Conservation (phyloP, 2,113 vertebrate genomes). For the Dascyllus trimaculatus region DNA sequence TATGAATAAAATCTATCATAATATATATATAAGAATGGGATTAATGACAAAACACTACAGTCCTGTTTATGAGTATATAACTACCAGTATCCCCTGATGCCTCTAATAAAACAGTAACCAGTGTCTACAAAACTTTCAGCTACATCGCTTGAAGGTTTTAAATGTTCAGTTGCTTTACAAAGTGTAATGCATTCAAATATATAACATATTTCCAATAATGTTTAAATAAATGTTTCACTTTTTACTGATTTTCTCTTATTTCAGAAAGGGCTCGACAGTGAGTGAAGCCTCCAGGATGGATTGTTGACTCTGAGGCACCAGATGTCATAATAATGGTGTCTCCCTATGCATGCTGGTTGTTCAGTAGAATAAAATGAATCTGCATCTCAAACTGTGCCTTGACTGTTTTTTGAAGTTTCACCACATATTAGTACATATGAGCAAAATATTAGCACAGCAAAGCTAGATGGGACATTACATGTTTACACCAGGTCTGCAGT, state of each 20-base stretch:
- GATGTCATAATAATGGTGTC: constrained; percentile 37
- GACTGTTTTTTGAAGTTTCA: background rate
- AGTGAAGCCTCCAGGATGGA: constrained; percentile 63
- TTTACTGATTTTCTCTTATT: constrained; percentile 26
- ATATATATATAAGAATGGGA: too few relatives aligned
- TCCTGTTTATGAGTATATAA: too few relatives aligned
- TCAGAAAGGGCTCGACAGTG: constrained; percentile 82
- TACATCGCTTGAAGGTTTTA: background rate
- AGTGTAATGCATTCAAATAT: too few relatives aligned
- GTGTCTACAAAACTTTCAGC: too few relatives aligned
- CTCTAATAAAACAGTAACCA: too few relatives aligned
- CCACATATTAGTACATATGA: background rate
- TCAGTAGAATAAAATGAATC: constrained; percentile 71
- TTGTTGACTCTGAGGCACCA: constrained; percentile 46
- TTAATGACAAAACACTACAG: too few relatives aligned
- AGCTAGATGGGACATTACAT: background rate
- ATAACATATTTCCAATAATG: too few relatives aligned
- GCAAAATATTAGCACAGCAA: background rate
- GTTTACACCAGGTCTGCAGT: too few relatives aligned
- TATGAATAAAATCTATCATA: too few relatives aligned
- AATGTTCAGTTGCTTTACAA: too few relatives aligned
- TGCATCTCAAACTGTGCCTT: constrained; percentile 50
- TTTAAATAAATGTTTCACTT: background rate
- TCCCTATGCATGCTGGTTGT: constrained; percentile 67
- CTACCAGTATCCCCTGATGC: too few relatives aligned